These are phyloP conservation scores for Drosophila atripex DNA, from an alignment of 2,888 invertebrate species.

Conservation along the genomic window DNA sequence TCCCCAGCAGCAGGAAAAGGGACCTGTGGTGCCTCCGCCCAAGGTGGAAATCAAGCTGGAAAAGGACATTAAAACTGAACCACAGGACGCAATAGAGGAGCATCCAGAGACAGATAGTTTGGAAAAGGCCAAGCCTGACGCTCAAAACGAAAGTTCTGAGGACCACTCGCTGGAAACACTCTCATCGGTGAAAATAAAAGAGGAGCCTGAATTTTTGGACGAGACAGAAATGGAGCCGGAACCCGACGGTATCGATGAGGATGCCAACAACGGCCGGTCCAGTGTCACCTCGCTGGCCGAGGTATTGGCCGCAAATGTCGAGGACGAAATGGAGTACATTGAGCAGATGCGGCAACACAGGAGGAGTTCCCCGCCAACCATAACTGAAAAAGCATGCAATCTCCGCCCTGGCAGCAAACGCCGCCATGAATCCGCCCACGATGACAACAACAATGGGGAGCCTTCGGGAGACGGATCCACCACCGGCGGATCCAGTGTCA, in stretches of 20 bases:
- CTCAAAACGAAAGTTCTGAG: not conserved
- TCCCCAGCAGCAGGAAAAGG: conserved; percentile 26
- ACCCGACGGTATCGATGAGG: conserved; percentile 50
- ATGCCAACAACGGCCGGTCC: conserved; percentile 63
- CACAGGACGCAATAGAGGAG: conserved; percentile 50
- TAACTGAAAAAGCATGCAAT: not conserved
- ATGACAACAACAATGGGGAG: conserved; percentile 58
- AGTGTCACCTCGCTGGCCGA: conserved; percentile 69
- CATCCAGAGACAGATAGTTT: conserved; percentile 6
- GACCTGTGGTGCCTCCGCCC: conserved; percentile 65
- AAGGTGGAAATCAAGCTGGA: conserved; percentile 78
- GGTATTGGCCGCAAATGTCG: conserved; percentile 63
- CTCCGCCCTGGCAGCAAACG: conserved; percentile 36
- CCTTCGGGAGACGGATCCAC: conserved; percentile 10
- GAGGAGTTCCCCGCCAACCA: conserved; percentile 18
- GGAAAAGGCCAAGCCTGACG: not conserved
- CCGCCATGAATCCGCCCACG: conserved; percentile 31
- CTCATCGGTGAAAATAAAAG: conserved; percentile 9
- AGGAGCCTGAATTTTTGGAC: conserved; percentile 7
- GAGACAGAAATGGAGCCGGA: conserved; percentile 12
- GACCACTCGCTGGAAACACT: not conserved
- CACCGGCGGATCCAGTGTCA: conserved; percentile 24
- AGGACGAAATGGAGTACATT: conserved; percentile 66
- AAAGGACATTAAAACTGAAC: conserved; percentile 78
- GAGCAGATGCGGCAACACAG: conserved; percentile 63